Evolutionary conservation across 2,113 vertebrate species (phyloP).

Genomic region (Catharus fuscescens): DNA sequence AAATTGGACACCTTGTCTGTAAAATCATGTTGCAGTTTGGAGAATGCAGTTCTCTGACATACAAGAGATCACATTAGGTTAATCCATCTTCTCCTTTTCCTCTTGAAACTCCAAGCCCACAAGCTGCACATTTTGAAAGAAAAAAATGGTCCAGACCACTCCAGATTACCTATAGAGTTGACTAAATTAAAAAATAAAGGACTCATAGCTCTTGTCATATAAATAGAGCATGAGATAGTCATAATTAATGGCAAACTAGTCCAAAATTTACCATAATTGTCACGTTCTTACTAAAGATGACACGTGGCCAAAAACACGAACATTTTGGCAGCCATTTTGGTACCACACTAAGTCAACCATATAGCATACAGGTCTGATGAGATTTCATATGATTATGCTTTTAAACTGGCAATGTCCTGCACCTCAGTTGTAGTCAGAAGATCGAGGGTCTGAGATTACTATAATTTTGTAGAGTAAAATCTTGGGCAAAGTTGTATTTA

Average conservation of each 20-base stretch:
- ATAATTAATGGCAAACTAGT: background rate
- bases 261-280: constrained; percentile 31
- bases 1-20: background rate
- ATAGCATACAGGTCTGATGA: background rate
- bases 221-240: background rate
- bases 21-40: background rate
- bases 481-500: background rate
- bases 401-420: background rate
- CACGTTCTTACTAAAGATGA: background rate
- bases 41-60: background rate
- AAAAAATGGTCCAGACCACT: background rate
- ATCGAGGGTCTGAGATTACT: background rate
- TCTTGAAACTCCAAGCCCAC: background rate
- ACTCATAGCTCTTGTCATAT: background rate
- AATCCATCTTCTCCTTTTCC: background rate
- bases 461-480: background rate
- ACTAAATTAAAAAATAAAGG: constrained; percentile 7
- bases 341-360: background rate
- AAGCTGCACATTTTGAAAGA: background rate
- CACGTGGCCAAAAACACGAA: background rate
- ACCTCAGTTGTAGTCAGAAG: background rate
- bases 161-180: background rate
- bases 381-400: background rate
- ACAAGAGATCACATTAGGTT: background rate
- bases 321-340: constrained; percentile 15